Evolutionary conservation across 2,797 vertebrate species (phyloP), one percentile per base, ranked within the genome.

Genomic region (Mareca strepera): DNA sequence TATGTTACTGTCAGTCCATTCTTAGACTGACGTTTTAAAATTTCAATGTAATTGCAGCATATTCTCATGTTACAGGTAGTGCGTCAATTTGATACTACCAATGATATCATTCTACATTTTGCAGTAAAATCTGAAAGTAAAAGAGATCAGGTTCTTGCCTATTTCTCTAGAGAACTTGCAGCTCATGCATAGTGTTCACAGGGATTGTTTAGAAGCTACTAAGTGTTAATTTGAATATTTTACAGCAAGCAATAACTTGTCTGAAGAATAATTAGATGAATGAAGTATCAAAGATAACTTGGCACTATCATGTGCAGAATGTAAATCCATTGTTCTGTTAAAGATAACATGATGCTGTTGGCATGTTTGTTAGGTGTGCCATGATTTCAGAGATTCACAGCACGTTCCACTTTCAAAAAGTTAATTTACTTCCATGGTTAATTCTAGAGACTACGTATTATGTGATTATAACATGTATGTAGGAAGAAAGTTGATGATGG

Each of bases 351-450:
- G 64, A 12, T 59, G 14, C 28, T 67, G 20, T 35, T 82, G 46
- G 5, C 8, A 26, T 31, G 4, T 75, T 70, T 70, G 12, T 39
- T n/a, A 63, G 8, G 11, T 10, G 17, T 55, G 21, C 17, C 26
- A 6, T 12, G 41, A 28, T 9, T 63, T 68, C 17, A 53, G 62
- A 46, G 22, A 64, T 4, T 70, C 12, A 35, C 7, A 64, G 8
- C 10, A 22, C 0, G 0, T 28, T 80, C 5, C 1, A 4, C 16
- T 77, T 68, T 67, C 1, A 0, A 15, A 56, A 78, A 48, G 52
- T 7, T 44, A 68, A 26, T 35, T 56, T 80, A 37, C 12, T 82
- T 80, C 33, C 21, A 2, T 2, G 2, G 5, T 73, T 88, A 59
- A 81, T 29, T 70, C 64, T 50, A 66, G 46, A 76, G 78, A 59